These are phyloP conservation scores for Hydrophis major DNA, from an alignment of 2,797 vertebrate species.

Conservation along the genomic window DNA sequence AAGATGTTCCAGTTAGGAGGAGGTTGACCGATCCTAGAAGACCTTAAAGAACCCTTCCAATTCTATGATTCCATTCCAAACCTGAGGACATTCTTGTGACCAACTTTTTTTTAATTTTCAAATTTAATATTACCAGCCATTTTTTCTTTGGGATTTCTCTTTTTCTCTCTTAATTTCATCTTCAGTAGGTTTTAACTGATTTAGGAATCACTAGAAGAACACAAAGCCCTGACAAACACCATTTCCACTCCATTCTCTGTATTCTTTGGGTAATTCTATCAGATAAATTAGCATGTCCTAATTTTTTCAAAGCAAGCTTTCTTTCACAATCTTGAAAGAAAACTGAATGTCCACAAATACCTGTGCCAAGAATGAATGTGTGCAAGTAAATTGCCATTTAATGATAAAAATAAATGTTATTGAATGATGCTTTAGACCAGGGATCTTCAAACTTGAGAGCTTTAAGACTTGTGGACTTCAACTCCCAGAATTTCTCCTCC, in stretches of 20 bases:
- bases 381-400: neutral
- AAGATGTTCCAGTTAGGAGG: neutral
- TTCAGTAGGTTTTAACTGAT: neutral
- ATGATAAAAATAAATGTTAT: neutral
- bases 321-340: neutral
- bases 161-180: neutral
- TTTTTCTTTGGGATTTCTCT: neutral
- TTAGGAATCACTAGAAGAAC: neutral
- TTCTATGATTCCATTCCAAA: neutral
- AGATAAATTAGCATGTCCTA: neutral
- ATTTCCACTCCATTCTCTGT: neutral
- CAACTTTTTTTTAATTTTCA: neutral
- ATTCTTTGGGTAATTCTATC: neutral
- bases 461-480: too few relatives aligned
- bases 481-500: too few relatives aligned
- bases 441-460: too few relatives aligned
- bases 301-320: neutral
- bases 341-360: neutral
- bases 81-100: neutral
- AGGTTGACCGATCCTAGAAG: neutral
- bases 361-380: neutral
- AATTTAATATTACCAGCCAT: neutral
- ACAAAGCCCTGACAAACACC: neutral
- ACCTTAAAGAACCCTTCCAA: neutral
- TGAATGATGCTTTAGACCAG: neutral